A percentile compares a stretch with the other conserved stretches of the same genome.
These are phyloP conservation scores for Cynocephalus volans DNA, from an alignment of 2,113 vertebrate species.

Conservation along the genomic window DNA sequence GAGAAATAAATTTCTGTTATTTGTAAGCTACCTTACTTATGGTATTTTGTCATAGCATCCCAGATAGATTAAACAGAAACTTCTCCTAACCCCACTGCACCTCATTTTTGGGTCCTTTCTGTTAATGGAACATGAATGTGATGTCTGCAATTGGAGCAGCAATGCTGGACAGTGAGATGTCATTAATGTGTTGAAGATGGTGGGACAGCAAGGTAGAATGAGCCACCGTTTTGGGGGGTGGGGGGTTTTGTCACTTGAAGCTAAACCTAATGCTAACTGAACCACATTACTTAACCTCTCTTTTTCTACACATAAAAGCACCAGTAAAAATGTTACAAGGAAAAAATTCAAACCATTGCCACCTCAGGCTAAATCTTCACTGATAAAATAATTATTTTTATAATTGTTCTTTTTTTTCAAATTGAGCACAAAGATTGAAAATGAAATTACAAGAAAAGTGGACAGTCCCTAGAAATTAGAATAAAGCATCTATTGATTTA, in stretches of 20 bases:
- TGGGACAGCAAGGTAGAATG: background rate
- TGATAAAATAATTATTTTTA: conserved; percentile 32
- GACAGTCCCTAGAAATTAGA: conserved; percentile 17
- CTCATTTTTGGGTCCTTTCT: background rate
- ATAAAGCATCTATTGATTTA: conserved; percentile 65
- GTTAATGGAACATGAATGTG: background rate
- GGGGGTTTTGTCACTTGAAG: background rate
- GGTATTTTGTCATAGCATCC: background rate
- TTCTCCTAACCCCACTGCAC: background rate
- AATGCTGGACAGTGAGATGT: background rate
- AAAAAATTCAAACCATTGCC: background rate
- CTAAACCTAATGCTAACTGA: background rate
- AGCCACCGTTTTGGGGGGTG: background rate
- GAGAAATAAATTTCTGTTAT: background rate
- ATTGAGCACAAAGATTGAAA: background rate
- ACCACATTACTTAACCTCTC: background rate
- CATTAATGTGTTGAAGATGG: background rate
- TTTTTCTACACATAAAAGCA: background rate
- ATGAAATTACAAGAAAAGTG: background rate
- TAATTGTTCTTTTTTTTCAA: background rate
- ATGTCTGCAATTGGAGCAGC: background rate
- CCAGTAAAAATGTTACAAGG: background rate
- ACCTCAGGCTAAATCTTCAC: background rate
- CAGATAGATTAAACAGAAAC: background rate
- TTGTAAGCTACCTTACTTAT: background rate